Conservation (phyloP, 2,113 vertebrate species). For the Pithys albifrons region DNA sequence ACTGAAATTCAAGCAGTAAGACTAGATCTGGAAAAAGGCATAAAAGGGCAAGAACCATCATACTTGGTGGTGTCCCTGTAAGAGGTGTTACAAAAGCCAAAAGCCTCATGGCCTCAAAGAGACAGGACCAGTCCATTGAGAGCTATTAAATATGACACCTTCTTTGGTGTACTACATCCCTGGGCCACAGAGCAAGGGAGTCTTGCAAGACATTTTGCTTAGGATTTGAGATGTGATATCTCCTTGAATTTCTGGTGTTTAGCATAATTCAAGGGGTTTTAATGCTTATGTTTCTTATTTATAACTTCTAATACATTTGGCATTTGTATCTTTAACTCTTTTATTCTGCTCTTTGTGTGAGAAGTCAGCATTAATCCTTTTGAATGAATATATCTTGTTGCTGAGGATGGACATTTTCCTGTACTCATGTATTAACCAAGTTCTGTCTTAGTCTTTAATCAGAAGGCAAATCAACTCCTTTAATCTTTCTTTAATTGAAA, state of each 20-base stretch:
- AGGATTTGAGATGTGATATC: not conserved
- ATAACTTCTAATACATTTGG: not conserved
- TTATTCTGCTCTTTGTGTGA: not conserved
- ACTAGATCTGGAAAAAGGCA: not conserved
- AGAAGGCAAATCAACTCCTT: not conserved
- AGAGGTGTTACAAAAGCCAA: not conserved
- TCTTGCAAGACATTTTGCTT: not conserved
- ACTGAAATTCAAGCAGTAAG: not conserved
- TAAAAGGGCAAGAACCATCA: not conserved
- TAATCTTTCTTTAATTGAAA: conserved; percentile 38
- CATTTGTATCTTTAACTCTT: not conserved
- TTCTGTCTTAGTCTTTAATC: not conserved
- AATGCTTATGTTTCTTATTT: not conserved
- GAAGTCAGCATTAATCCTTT: not conserved
- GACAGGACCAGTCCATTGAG: not conserved
- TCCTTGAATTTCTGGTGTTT: not conserved
- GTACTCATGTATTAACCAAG: not conserved
- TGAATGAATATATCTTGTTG: not conserved
- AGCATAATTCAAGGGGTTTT: not conserved
- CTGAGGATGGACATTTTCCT: not conserved
- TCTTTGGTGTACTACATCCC: not conserved
- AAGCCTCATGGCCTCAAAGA: not conserved
- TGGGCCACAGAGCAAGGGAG: not conserved
- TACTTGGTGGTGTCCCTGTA: not conserved
- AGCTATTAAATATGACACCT: not conserved